A percentile compares a stretch with the other conserved stretches of the same genome.
phyloP scores from a whole-genome alignment of 2,888 invertebrate genomes.

The Cetonia aurata region DNA sequence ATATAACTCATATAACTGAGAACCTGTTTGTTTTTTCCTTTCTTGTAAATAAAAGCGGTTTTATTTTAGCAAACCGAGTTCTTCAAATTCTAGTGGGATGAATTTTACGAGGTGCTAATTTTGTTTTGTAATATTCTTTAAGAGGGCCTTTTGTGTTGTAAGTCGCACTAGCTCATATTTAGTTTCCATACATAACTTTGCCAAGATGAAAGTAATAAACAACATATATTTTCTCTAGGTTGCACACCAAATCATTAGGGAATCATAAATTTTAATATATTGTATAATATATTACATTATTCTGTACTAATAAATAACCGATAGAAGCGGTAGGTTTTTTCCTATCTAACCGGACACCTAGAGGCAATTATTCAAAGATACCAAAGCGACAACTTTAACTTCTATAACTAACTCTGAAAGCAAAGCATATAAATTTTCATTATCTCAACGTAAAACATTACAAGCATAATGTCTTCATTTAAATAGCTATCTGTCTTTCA shows the following conservation, averaged over 20 bases:
- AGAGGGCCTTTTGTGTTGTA: no score
- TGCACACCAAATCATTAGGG: constrained; percentile 1
- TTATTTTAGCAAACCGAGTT: no score
- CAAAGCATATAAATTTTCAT: constrained; percentile 38
- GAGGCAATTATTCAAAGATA: constrained; percentile 25
- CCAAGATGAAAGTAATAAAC: no score
- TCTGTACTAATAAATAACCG: constrained; percentile 24
- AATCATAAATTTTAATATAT: constrained; percentile 19
- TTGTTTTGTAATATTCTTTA: no score
- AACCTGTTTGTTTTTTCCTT: no score
- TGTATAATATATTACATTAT: constrained; percentile 12
- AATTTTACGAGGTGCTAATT: no score
- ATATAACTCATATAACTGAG: no score
- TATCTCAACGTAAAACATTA: constrained; percentile 38
- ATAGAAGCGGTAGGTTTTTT: not conserved
- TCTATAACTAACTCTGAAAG: constrained; percentile 21
- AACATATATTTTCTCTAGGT: no score
- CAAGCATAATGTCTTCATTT: constrained; percentile 36
- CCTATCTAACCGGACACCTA: not conserved
- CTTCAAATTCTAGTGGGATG: no score
- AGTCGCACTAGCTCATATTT: no score
- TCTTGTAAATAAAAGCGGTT: no score
- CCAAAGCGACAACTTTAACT: constrained; percentile 15
- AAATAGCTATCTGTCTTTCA: constrained; percentile 34
- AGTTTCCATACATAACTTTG: no score